Base-by-base conservation (phyloP, 2,888 invertebrate species). In the Ochlodes sylvanus region DNA sequence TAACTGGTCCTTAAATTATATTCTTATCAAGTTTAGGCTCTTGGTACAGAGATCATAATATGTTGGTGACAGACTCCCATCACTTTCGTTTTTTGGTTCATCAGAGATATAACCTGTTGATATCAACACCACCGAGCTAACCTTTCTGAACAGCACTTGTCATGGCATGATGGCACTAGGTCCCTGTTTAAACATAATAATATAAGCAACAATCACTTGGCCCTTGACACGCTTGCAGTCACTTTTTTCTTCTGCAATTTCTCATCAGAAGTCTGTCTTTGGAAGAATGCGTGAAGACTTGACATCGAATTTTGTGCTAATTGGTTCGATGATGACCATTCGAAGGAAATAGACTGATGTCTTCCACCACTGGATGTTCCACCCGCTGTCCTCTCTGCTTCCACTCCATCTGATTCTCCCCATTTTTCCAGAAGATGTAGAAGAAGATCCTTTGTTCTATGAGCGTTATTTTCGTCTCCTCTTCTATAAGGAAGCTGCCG, bases 241-340 rank as follows among this genome's bases (percentile, higher is more conserved):
- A 81, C 72, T 84, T 89, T 91, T 78, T 90, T 92, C 73, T 89
- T 85, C 73, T 90, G 89, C 50, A 83, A 79, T 71, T 93, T 92
- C 71, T 92, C 93, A 55, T 92, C 90, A 19, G 94, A 90, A 42
- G 94, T 94, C 82, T 95, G 94, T 71, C 94, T 88, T 87, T 96
- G 96, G 85, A 97, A 97, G 90, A 97, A 97, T 67, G 96, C 96
- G 75, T 97, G 97, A 55, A 97, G 93, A 67, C 97, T 97, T 75
- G 96, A 96, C 93, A 97, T 97, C 9, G 97, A 96, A 76, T 94
- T 95, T 79, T 97, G 96, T 44, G 96, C 97, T 62, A 97, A 89
- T 71, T 95, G 95, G 75, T 96, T 96, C 21, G 95, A 94, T 10
- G 96, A 94, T 32, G 95, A 95, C 95, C 96, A 97, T 77, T 97